Conservation (phyloP, 1,140 invertebrate species). For the Mactra quadrangularis region DNA sequence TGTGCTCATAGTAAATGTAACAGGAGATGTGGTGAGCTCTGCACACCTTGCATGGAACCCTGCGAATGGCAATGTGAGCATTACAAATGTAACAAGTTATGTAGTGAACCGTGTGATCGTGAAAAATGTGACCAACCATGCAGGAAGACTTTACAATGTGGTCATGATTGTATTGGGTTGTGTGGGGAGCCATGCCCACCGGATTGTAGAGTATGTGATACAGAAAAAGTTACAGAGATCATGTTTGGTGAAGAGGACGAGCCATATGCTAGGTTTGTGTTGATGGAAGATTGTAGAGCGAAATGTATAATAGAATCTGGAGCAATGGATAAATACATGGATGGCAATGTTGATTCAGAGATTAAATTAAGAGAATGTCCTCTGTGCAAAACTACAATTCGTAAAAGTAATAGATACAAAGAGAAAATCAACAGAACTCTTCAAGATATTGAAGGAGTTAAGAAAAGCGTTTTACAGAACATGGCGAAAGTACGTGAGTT, state of each 20-base stretch:
- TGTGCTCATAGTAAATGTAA: constrained; percentile 86
- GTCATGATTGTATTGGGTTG: constrained; percentile 86
- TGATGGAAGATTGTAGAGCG: constrained; percentile 70
- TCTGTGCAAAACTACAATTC: constrained; percentile 87
- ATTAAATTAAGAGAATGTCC: constrained; percentile 87
- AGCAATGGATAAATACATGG: constrained; percentile 83
- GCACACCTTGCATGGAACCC: constrained; percentile 86
- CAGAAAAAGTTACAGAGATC: constrained; percentile 85
- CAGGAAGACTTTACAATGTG: constrained; percentile 83
- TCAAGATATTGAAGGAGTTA: constrained; percentile 86
- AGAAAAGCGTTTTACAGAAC: constrained; percentile 80
- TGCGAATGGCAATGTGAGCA: constrained; percentile 85
- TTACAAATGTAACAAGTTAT: constrained; percentile 85
- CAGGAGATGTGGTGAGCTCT: constrained; percentile 86
- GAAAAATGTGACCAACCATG: constrained; percentile 68
- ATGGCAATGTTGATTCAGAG: constrained; percentile 78
- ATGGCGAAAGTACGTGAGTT: constrained; percentile 10
- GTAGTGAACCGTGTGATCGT: constrained; percentile 86
- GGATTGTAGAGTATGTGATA: constrained; percentile 69
- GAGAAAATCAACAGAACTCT: constrained; percentile 85
- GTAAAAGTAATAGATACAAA: constrained; percentile 86
- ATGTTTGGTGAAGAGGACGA: constrained; percentile 84
- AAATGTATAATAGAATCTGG: constrained; percentile 69
- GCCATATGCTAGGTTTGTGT: constrained; percentile 69
- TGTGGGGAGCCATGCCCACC: constrained; percentile 87